Evolutionary conservation across 2,888 invertebrate species (phyloP), one percentile per base, ranked within the genome.

Genomic region (Caenorhabditis virilis): DNA sequence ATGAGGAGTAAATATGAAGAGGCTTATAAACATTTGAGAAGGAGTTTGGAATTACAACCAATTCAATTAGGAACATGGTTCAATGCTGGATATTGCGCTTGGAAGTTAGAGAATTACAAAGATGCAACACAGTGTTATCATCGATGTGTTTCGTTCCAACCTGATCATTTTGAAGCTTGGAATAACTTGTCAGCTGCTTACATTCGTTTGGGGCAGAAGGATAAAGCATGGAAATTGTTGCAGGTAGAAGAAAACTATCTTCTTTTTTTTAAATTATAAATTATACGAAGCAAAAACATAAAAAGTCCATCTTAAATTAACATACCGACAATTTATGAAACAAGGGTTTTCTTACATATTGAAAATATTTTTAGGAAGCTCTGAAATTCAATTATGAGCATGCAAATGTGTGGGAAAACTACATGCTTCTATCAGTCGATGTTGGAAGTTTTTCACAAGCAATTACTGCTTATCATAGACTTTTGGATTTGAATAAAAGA

Each of bases 341-440:
- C 42, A 41, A 41, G 11, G 16, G 20, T 13, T 9, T 6, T 49
- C 5, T 25, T 41, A n/a, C n/a, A n/a, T n/a, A n/a, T n/a, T n/a
- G n/a, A n/a, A n/a, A n/a, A n/a, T n/a, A n/a, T n/a, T n/a, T 77
- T 23, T 88, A 90, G 78, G 95, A 97, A 85, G 91, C 97, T 0
- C 85, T 95, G 1, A 90, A 91, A 83, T 94, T 91, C 84, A 93
- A 92, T 85, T 94, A 89, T 83, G 87, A 87, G 42, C 92, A 93
- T 78, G 95, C 95, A 93, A 90, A 90, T 87, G 88, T 91, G 25
- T 97, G 97, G 97, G 95, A 95, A 83, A 98, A 97, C 85, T 89
- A 91, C 55, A 88, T 97, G 85, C 85, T 91, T 25, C 91, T 94
- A 25, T 91, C 91, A 15, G 89, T 90, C 69, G 94, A 95, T 83